Evolutionary conservation across 2,797 vertebrate species (phyloP).

Genomic region (Platalea minor): DNA sequence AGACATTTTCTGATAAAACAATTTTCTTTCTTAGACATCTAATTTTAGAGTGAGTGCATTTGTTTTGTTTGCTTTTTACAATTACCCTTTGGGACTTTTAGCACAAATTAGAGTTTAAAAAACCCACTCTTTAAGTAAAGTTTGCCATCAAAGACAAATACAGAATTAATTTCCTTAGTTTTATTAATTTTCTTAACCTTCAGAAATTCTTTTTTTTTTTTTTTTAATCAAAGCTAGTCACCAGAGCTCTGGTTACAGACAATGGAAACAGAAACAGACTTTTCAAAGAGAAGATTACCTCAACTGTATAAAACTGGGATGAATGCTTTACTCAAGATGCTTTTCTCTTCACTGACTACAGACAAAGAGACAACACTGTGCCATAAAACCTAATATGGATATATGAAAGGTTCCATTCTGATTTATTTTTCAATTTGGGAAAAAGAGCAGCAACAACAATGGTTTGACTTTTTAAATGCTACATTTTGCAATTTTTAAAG

Average conservation of each 20-base stretch:
- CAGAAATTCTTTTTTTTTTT: background rate
- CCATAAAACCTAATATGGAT: background rate
- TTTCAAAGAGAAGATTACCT: background rate
- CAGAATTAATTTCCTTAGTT: background rate
- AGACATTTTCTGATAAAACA: background rate
- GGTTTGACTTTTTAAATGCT: background rate
- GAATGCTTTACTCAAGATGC: background rate
- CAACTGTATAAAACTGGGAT: background rate
- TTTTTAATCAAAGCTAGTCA: background rate
- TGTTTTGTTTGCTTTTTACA: background rate
- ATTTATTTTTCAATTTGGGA: background rate
- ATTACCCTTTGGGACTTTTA: background rate
- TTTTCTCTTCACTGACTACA: background rate
- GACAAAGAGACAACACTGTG: background rate
- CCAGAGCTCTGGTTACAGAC: background rate
- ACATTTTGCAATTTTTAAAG: background rate
- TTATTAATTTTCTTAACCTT: background rate
- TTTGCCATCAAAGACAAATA: background rate
- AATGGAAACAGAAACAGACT: background rate
- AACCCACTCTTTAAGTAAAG: accelerated
- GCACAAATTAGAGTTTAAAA: background rate
- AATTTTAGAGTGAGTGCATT: background rate
- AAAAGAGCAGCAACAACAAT: background rate
- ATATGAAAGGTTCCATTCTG: background rate
- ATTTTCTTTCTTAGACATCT: background rate